Evolutionary conservation across 2,888 invertebrate species (phyloP).

Genomic region (Sialis fuliginosa): DNA sequence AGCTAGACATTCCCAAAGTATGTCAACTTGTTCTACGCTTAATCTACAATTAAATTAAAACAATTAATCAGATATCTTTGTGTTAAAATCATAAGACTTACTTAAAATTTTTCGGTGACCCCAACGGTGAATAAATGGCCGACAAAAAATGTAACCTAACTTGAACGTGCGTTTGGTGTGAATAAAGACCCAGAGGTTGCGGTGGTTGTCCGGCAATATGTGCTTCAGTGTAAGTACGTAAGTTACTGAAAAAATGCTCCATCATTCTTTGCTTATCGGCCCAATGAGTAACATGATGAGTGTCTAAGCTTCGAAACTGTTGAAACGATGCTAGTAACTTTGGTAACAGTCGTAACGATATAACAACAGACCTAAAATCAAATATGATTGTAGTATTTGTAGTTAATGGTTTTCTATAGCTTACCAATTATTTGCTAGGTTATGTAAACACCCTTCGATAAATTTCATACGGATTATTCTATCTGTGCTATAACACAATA

Average conservation of each 20-base stretch:
- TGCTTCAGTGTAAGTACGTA: slow-evolving; percentile 49
- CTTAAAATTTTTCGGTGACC: slow-evolving; percentile 78
- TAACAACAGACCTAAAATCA: slow-evolving; percentile 58
- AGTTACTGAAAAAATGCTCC: slow-evolving; percentile 78
- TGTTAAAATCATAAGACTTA: slow-evolving; percentile 17
- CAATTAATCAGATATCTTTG: neutral
- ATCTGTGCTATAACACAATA: slow-evolving; percentile 81
- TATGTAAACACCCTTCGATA: slow-evolving; percentile 84
- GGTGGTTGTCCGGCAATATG: slow-evolving; percentile 17
- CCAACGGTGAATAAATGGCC: slow-evolving; percentile 77
- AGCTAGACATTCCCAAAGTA: slow-evolving; percentile 80
- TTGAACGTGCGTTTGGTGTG: slow-evolving; percentile 77
- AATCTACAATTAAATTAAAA: slow-evolving; percentile 27
- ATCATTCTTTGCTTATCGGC: slow-evolving; percentile 82
- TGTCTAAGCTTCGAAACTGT: slow-evolving; percentile 72
- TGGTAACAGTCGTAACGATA: slow-evolving; percentile 72
- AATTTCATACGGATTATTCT: slow-evolving; percentile 82
- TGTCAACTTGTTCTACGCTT: slow-evolving; percentile 77
- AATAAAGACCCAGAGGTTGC: slow-evolving; percentile 29
- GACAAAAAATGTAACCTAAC: slow-evolving; percentile 83
- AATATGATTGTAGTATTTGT: slow-evolving; percentile 3
- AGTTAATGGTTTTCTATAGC: slow-evolving; percentile 8
- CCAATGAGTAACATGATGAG: slow-evolving; percentile 81
- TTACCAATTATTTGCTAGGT: slow-evolving; percentile 66
- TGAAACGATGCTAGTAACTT: slow-evolving; percentile 84